phyloP scores from a whole-genome alignment of 2,888 invertebrate species.

The Cosmorhoe ocellata region DNA sequence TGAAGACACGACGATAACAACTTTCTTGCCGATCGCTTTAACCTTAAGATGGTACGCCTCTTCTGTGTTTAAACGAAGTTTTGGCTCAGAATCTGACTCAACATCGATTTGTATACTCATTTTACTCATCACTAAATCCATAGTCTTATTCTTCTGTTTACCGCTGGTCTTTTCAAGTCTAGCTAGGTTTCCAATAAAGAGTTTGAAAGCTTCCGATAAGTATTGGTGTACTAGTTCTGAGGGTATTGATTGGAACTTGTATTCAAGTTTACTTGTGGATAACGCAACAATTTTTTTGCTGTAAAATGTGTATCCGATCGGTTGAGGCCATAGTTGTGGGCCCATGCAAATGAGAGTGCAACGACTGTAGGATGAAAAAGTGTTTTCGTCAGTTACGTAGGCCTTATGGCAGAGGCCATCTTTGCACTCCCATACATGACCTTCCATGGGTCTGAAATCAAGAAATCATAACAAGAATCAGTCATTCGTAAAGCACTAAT shows the following conservation, averaged over 20 bases:
- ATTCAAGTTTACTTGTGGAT: constrained; percentile 77
- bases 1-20: constrained; percentile 79
- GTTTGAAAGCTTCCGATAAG: constrained; percentile 69
- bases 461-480: too few relatives aligned
- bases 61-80: constrained; percentile 85
- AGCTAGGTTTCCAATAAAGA: constrained; percentile 73
- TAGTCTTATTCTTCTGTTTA: constrained; percentile 37
- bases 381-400: constrained; percentile 37
- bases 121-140: constrained; percentile 42
- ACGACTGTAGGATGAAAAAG: constrained; percentile 80
- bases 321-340: constrained; percentile 88
- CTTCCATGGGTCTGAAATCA: constrained; percentile 26
- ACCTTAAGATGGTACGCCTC: constrained; percentile 86
- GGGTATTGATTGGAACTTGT: constrained; percentile 65
- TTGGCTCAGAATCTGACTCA: constrained; percentile 77
- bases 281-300: constrained; percentile 83
- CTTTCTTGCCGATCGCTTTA: constrained; percentile 56
- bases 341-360: constrained; percentile 88
- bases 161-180: constrained; percentile 67
- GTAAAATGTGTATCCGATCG: constrained; percentile 85
- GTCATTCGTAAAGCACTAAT: too few relatives aligned
- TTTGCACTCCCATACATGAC: constrained; percentile 49
- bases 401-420: constrained; percentile 54
- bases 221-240: constrained; percentile 54
- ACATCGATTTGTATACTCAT: constrained; percentile 76